Evolutionary conservation across 2,797 vertebrate genomes (phyloP).

Genomic region (Dicrostonyx torquatus): DNA sequence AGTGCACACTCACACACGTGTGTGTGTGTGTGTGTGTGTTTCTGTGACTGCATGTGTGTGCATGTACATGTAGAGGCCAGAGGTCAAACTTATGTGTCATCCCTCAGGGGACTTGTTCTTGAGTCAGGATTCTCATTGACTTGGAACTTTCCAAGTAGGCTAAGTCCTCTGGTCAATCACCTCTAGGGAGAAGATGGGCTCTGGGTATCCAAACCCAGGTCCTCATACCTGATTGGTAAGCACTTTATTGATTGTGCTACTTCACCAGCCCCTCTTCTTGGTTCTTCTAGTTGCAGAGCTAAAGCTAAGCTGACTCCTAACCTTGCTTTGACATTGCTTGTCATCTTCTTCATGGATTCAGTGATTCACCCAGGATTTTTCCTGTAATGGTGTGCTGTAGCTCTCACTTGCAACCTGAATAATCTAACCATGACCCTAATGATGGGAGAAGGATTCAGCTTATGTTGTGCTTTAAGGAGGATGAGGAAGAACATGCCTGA

Average conservation of each 20-base stretch:
- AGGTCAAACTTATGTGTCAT: not conserved
- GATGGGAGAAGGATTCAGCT: not conserved
- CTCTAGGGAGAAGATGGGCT: not conserved
- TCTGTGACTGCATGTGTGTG: not conserved
- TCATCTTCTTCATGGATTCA: not conserved
- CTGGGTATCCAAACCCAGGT: not conserved
- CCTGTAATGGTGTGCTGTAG: not conserved
- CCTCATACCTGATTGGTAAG: not conserved
- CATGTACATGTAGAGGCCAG: not conserved
- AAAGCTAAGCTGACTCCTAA: not conserved
- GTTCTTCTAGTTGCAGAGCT: not conserved
- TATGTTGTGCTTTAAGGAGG: not conserved
- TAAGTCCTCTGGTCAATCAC: not conserved
- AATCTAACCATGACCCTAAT: not conserved
- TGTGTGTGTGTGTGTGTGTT: not conserved
- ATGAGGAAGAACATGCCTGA: not conserved
- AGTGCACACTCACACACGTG: not conserved
- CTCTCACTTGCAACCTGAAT: not conserved
- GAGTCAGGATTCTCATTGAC: not conserved
- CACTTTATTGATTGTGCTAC: not conserved
- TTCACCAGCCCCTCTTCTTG: not conserved
- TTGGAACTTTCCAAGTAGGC: not conserved
- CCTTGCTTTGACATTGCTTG: not conserved
- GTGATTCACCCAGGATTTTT: not conserved
- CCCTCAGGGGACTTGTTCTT: not conserved